Base-by-base conservation (phyloP, 2,113 vertebrate genomes). In the Pitta sordida region DNA sequence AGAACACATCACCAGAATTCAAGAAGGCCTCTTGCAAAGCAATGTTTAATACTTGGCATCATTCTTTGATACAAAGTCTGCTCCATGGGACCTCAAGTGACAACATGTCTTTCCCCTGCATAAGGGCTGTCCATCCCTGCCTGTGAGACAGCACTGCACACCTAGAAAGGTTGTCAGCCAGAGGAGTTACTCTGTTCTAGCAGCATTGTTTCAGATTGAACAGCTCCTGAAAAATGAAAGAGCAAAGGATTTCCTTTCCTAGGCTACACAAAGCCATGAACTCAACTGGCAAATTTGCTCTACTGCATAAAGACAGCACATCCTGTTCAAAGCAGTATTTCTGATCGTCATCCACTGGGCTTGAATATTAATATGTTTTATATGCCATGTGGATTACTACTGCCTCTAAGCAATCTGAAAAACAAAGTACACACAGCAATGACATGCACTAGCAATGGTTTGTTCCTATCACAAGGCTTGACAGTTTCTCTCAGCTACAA, bases 111-210 rank as follows among this genome's bases (percentile, higher is more conserved):
- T 26, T 39, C 62, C 27, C 34, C 43, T 60, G 37, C 7, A 3
- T 16, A 30, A 52, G 26, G 18, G 9, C 27, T 43, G 37, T 9
- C 26, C 13, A 22, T 34, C 2, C 0, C 60, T 4, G 8, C 14
- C 20, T 14, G 17, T 1, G 13, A 32, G 1, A 4, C 5, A 51
- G 18, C 20, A 58, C 0, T 41, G 26, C 15, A 6, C 11, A 19
- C 11, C 27, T 12, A 13, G 2, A 23, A 9, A 43, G 21, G 27
- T 1, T 46, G 30, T 17, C 36, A 84, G 32, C 16, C 37, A 49
- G 2, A 7, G 36, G 7, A 90, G 48, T 21, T 48, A 41, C 9
- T 4, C 20, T 84, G 48, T 30, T 76, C 34, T 59, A 71, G 37
- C 17, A 71, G 49, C 32, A 34, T 6, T 44, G 21, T 29, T 82